phyloP scores from a whole-genome alignment of 2,888 invertebrate genomes.

The Protonemura montana region DNA sequence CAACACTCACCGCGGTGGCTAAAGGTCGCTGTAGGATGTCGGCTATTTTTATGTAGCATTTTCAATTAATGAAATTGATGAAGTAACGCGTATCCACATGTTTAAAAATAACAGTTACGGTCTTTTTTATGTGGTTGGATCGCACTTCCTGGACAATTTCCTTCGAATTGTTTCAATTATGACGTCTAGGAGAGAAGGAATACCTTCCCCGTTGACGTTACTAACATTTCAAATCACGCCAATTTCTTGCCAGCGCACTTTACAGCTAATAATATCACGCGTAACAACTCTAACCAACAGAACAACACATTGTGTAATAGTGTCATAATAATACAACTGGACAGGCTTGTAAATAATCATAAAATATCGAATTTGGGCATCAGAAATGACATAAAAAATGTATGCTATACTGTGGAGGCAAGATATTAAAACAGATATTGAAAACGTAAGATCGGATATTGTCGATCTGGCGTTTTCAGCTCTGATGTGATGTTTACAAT shows the following conservation, averaged over 20 bases:
- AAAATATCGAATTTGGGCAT: neutral
- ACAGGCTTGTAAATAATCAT: neutral
- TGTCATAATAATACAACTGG: neutral
- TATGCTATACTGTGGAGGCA: neutral
- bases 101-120: neutral
- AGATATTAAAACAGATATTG: neutral
- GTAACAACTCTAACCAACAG: too few species aligned
- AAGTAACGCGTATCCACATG: neutral
- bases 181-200: neutral
- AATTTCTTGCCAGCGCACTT: too few species aligned
- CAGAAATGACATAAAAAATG: neutral
- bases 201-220: neutral
- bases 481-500: neutral
- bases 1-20: neutral
- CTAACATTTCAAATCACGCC: too few species aligned
- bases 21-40: neutral
- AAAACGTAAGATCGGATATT: neutral
- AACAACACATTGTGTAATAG: too few species aligned
- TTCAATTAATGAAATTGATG: neutral
- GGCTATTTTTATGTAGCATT: neutral
- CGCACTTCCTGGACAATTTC: neutral
- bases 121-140: neutral
- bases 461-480: neutral
- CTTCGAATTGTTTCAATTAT: neutral
- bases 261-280: too few species aligned